Base-by-base conservation (phyloP, 2,888 invertebrate genomes). In the Congeria kusceri region DNA sequence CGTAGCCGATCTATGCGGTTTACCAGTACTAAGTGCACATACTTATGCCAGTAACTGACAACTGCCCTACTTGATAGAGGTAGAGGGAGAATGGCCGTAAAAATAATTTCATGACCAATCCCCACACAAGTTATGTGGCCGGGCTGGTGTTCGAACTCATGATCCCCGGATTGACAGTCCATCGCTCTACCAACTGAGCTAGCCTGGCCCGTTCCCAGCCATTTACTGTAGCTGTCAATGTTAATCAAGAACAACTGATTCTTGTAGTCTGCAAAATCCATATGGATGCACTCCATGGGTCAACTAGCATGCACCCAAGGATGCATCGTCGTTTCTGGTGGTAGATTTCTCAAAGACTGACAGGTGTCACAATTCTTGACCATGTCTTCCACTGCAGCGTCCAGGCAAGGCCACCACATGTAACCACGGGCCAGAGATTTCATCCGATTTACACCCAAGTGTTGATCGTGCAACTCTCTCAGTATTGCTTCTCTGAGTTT, bases 181-280 rank as follows among this genome's bases (percentile, higher is more conserved):
- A n/a, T n/a, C n/a, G n/a, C n/a, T n/a, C n/a, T n/a, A n/a, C n/a
- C n/a, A n/a, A n/a, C n/a, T n/a, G n/a, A n/a, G n/a, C n/a, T n/a
- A n/a, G n/a, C n/a, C n/a, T n/a, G n/a, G n/a, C 80, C 80, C n/a
- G n/a, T n/a, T n/a, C n/a, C n/a, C 2, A 80, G n/a, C 80, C 80
- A 78, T 32, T 78, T 78, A 1, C 74, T 77, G 56, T 75, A 58
- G 25, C 58, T 69, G 44, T 82, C 78, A 13, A 83, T 70, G 3
- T 76, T 44, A 4, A 78, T 58, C n/a, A 76, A 32, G 57, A 79
- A 77, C 13, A 32, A 61, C 61, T 79, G 73, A 11, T 65, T 58
- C 28, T 76, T 49, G 18, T 62, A 64, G 27, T 74, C 77, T 23
- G 77, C 73, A 65, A 73, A 83, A 59, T 77, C 76, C 27, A 79